A percentile compares a stretch with the other conserved stretches of the same genome.
Evolutionary conservation across 2,797 vertebrate species (phyloP).

Genomic region (Thamnophis elegans): DNA sequence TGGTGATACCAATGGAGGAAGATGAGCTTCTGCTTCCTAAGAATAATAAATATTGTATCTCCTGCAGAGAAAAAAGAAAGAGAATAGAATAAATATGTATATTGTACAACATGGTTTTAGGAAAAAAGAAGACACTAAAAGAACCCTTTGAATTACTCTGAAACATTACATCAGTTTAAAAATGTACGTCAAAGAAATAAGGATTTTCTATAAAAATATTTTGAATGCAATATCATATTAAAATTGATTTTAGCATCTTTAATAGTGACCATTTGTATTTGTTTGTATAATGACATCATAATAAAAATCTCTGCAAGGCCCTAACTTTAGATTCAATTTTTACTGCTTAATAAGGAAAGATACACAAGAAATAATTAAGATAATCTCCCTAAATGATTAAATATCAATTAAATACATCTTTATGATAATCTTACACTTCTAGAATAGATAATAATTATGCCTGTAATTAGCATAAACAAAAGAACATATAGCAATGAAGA

Average conservation of each 20-base stretch:
- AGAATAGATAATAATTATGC: neutral
- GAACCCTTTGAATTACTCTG: neutral
- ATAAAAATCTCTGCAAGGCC: neutral
- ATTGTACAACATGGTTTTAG: neutral
- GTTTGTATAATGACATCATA: neutral
- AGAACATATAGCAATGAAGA: neutral
- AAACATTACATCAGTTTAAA: neutral
- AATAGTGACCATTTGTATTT: neutral
- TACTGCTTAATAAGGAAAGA: neutral
- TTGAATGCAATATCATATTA: neutral
- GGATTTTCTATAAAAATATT: neutral
- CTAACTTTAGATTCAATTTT: neutral
- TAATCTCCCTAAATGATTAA: neutral
- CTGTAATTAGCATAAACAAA: neutral
- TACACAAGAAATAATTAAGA: neutral
- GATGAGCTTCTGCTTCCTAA: constrained; percentile 99
- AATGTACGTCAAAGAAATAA: neutral
- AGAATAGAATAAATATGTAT: constrained; percentile 12
- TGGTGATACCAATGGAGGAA: constrained; percentile 99
- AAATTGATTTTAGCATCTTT: neutral
- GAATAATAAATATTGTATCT: constrained; percentile 96
- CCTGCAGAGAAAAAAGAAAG: constrained; percentile 70
- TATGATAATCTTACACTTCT: accelerated
- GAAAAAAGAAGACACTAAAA: neutral
- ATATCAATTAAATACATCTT: neutral